phyloP scores from a whole-genome alignment of 2,888 invertebrate genomes.

The Seladonia tumulorum region DNA sequence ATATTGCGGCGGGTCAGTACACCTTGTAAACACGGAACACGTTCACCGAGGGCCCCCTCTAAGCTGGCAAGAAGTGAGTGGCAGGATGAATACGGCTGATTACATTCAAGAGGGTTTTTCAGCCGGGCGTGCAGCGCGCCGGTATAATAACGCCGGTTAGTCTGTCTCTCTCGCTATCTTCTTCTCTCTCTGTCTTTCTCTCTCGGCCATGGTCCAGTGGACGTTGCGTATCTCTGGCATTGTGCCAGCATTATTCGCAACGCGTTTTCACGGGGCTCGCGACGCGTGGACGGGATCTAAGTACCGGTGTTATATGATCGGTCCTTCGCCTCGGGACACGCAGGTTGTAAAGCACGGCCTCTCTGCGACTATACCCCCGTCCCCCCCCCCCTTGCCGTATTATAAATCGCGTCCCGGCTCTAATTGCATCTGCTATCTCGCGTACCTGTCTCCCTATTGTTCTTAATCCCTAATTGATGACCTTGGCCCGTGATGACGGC shows the following conservation, averaged over 20 bases:
- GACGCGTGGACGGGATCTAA: constrained; percentile 53
- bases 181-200: neutral
- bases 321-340: constrained; percentile 30
- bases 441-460: constrained; percentile 31
- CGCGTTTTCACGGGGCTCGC: constrained; percentile 41
- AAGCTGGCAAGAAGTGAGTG: constrained; percentile 66
- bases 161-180: neutral
- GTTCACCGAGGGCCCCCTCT: constrained; percentile 53
- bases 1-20: constrained; percentile 68
- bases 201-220: constrained; percentile 30
- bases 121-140: constrained; percentile 50
- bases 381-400: constrained; percentile 11
- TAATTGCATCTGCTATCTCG: constrained; percentile 45
- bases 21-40: constrained; percentile 65
- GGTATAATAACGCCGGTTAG: constrained; percentile 55
- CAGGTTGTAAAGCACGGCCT: constrained; percentile 11
- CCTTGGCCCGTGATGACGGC: neutral
- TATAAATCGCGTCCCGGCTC: constrained; percentile 41
- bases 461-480: constrained; percentile 20
- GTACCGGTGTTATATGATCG: constrained; percentile 50
- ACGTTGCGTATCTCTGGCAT: constrained; percentile 49
- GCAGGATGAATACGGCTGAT: constrained; percentile 72
- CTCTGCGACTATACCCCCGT: neutral
- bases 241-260: constrained; percentile 55
- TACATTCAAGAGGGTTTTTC: constrained; percentile 69